Evolutionary conservation across 30 jellyfish, hydroid and myxozoan species (phyloP).

Genomic region (Cassiopea xamachana): DNA sequence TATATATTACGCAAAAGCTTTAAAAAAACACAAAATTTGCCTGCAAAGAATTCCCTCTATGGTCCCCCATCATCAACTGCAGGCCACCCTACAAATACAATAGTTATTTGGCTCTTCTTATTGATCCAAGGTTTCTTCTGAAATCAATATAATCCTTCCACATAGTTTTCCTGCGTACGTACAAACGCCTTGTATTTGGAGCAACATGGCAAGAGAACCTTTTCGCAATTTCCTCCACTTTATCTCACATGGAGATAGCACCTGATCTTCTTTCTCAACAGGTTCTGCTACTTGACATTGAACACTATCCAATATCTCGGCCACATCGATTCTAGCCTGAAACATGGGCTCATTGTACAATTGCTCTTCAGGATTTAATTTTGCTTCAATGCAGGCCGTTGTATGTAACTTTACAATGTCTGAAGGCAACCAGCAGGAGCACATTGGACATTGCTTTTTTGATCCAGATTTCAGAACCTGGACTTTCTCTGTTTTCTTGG

Average conservation of each 20-base stretch:
- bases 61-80: constrained; percentile 38
- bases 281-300: background rate
- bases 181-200: background rate
- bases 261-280: background rate
- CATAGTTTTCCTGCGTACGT: constrained; percentile 12
- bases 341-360: constrained; percentile 25
- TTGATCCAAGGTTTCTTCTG: constrained; percentile 13
- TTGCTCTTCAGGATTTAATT: background rate
- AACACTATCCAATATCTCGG: background rate
- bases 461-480: background rate
- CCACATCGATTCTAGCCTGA: background rate
- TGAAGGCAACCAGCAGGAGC: background rate
- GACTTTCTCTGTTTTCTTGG: background rate
- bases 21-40: background rate
- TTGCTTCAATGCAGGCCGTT: constrained; percentile 10
- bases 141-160: constrained; percentile 20
- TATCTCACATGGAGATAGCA: background rate
- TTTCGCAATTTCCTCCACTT: background rate
- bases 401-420: constrained; percentile 1
- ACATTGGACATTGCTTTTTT: constrained; percentile 2
- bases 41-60: constrained; percentile 21
- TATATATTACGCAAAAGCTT: too few relatives aligned
- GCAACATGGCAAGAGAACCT: background rate
- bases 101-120: background rate
- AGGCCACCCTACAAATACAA: constrained; percentile 11